These are phyloP conservation scores for Zoanthus solanderi DNA, from an alignment of 92 coral and sea anemone species.

Conservation along the genomic window DNA sequence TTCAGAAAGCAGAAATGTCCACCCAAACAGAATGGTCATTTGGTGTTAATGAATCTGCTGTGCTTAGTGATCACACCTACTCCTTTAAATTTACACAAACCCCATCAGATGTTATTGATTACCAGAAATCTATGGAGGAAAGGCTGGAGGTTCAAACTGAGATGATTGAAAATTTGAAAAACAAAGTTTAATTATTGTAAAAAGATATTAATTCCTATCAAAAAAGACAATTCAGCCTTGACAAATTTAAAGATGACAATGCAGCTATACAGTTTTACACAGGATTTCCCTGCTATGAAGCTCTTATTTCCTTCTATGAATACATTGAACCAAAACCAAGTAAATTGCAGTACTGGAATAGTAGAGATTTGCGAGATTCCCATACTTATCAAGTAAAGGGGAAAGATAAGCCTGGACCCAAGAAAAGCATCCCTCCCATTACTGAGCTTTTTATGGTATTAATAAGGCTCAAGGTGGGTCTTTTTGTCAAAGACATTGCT, in stretches of 20 bases:
- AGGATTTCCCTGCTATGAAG: constrained; percentile 2
- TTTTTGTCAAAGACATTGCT: constrained; percentile 60
- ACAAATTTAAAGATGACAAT: constrained; percentile 21
- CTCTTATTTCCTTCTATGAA: constrained; percentile 8
- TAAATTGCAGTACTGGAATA: neutral
- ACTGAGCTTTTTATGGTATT: constrained; percentile 66
- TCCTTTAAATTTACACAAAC: neutral
- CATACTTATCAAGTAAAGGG: neutral
- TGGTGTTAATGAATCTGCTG: neutral
- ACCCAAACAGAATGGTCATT: constrained; percentile 14
- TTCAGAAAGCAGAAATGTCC: neutral
- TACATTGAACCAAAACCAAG: constrained; percentile 13
- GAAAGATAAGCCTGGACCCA: neutral
- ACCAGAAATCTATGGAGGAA: constrained; percentile 31
- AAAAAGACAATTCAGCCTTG: constrained; percentile 26
- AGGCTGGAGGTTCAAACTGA: constrained; percentile 28
- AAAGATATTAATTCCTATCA: neutral
- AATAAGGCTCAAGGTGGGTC: constrained; percentile 63
- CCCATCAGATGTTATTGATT: constrained; percentile 31
- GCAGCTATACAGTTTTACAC: constrained; percentile 39
- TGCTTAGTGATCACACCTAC: neutral
- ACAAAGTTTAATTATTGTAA: constrained; percentile 24
- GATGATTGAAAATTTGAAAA: constrained; percentile 27
- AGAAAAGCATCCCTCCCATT: neutral
- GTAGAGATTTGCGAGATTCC: neutral